Evolutionary conservation across 1,140 invertebrate species (phyloP).

Genomic region (Trissolcus basalis): DNA sequence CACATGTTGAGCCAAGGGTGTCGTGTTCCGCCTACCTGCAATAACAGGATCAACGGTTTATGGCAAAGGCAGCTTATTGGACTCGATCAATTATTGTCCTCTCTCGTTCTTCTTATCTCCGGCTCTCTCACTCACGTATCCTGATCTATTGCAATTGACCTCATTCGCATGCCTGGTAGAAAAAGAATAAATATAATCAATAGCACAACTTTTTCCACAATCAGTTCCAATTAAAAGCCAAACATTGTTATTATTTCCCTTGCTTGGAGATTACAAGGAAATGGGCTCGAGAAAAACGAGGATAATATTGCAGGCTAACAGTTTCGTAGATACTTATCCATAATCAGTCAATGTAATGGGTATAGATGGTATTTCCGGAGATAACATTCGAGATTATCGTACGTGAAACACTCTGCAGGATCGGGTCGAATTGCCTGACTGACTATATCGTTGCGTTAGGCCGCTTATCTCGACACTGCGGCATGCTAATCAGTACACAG

Average conservation of each 20-base stretch:
- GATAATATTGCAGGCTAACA: slow-evolving; percentile 32
- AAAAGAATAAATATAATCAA: slow-evolving; percentile 43
- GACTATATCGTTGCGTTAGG: slow-evolving; percentile 63
- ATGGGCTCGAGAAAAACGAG: slow-evolving; percentile 11
- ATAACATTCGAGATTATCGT: slow-evolving; percentile 61
- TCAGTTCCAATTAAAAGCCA: slow-evolving; percentile 26
- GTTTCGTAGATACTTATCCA: slow-evolving; percentile 52
- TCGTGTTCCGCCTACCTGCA: slow-evolving; percentile 52
- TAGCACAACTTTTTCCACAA: slow-evolving; percentile 5
- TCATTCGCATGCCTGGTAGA: slow-evolving; percentile 34
- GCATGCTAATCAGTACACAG: slow-evolving; percentile 61
- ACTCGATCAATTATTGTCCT: slow-evolving; percentile 59
- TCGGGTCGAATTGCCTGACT: slow-evolving; percentile 53
- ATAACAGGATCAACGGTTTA: slow-evolving; percentile 61
- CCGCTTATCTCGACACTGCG: slow-evolving; percentile 63
- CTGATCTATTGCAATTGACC: slow-evolving; percentile 56
- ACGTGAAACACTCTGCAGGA: slow-evolving; percentile 57
- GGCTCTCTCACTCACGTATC: slow-evolving; percentile 52
- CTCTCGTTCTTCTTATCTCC: slow-evolving; percentile 51
- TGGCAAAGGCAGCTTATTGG: slow-evolving; percentile 59
- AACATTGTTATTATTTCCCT: not conserved
- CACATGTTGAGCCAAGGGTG: slow-evolving; percentile 54
- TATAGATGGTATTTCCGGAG: slow-evolving; percentile 56
- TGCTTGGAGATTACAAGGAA: slow-evolving; percentile 3
- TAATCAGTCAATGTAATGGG: slow-evolving; percentile 57